Percentiles rank a stretch among this genome's conserved stretches.
phyloP scores from a whole-genome alignment of 2,888 invertebrate species.

The Macropis europaea region DNA sequence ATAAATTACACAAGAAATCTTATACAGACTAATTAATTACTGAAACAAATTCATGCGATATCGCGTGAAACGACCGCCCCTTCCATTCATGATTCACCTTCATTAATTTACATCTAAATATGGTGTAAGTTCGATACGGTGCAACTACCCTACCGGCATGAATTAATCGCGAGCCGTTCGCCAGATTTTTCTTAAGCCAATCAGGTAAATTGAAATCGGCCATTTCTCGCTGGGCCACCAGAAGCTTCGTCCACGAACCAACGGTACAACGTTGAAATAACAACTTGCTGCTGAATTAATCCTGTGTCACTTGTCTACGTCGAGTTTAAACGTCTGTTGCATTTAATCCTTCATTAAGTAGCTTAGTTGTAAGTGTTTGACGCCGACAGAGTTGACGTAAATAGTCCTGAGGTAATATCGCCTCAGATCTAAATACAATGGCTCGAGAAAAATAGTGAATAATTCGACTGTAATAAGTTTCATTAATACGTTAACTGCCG shows the following conservation, averaged over 20 bases:
- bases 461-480: too few species aligned
- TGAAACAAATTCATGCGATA: conserved; percentile 44
- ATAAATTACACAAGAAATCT: conserved; percentile 49
- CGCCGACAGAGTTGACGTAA: too few species aligned
- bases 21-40: conserved; percentile 42
- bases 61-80: conserved; percentile 18
- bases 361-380: too few species aligned
- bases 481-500: too few species aligned
- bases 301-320: conserved; percentile 24
- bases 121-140: conserved; percentile 19
- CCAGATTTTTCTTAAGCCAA: conserved; percentile 1
- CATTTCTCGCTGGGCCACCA: neutral
- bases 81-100: conserved; percentile 42
- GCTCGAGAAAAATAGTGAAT: too few species aligned
- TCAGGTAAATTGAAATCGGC: conserved; percentile 14
- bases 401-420: too few species aligned
- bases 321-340: conserved; percentile 8
- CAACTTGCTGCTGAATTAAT: conserved; percentile 47
- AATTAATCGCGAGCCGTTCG: conserved; percentile 31
- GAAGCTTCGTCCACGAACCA: neutral
- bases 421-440: too few species aligned
- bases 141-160: conserved; percentile 15
- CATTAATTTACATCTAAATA: conserved; percentile 53
- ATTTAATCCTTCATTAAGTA: conserved; percentile 54
- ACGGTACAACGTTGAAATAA: conserved; percentile 19